These are phyloP conservation scores for Tinamus guttatus DNA, from an alignment of 2,113 vertebrate species.

Conservation along the genomic window DNA sequence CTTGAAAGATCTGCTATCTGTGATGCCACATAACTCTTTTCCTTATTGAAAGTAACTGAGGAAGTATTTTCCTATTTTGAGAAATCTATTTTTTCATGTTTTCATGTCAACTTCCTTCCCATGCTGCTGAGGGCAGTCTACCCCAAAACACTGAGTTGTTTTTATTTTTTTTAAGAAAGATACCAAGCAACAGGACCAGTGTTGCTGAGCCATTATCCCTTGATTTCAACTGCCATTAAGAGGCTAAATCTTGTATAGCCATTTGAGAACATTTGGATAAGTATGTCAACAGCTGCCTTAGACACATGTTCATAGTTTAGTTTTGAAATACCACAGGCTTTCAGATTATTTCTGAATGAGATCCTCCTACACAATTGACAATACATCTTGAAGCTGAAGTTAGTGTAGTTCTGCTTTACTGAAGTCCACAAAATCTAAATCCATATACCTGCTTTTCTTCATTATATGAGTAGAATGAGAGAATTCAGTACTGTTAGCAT, in stretches of 20 bases:
- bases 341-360: background rate
- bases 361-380: background rate
- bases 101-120: background rate
- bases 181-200: background rate
- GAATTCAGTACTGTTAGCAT: background rate
- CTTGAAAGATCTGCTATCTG: background rate
- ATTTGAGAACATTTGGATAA: background rate
- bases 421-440: background rate
- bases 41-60: background rate
- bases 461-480: no score
- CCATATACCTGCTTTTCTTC: background rate
- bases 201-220: background rate
- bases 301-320: background rate
- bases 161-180: background rate
- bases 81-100: background rate
- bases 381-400: background rate
- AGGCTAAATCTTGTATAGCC: background rate
- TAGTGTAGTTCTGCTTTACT: background rate
- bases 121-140: fast-evolving
- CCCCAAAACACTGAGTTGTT: background rate
- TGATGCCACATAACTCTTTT: background rate
- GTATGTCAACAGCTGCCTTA: background rate
- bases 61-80: background rate
- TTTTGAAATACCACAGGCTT: background rate
- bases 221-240: background rate